Percentiles rank a stretch among this genome's conserved stretches.
These are phyloP conservation scores for Slavum lentiscoides DNA, from an alignment of 2,888 invertebrate genomes.

Conservation along the genomic window DNA sequence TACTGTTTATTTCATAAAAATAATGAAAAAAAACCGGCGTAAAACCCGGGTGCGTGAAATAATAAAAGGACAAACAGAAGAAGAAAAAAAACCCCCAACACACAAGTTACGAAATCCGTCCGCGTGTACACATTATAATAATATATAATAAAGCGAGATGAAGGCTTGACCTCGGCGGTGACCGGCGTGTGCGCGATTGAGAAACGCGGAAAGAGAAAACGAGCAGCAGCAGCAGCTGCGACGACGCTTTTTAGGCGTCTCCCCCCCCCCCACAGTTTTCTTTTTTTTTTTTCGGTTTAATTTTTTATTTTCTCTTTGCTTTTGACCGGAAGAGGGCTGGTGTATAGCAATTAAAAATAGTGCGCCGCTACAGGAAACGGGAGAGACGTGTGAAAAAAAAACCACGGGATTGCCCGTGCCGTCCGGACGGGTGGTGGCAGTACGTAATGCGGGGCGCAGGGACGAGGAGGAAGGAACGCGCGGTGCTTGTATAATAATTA, in stretches of 20 bases:
- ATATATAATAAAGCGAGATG: neutral
- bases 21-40: slow-evolving; percentile 8
- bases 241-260: no score
- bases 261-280: no score
- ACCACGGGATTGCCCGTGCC: neutral
- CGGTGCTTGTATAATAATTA: slow-evolving; percentile 5
- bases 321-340: neutral
- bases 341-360: slow-evolving; percentile 33
- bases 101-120: slow-evolving; percentile 15
- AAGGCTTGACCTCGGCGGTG: slow-evolving; percentile 42
- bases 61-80: neutral
- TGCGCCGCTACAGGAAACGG: slow-evolving; percentile 26
- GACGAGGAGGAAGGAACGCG: no score
- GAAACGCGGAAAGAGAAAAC: slow-evolving; percentile 3
- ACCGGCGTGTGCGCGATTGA: slow-evolving; percentile 3
- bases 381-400: slow-evolving; percentile 42
- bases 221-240: slow-evolving; percentile 8
- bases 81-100: neutral
- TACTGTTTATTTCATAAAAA: neutral
- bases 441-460: neutral
- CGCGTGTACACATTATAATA: neutral
- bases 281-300: no score
- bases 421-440: neutral
- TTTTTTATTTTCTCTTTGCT: neutral
- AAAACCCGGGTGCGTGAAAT: neutral